phyloP scores from a whole-genome alignment of 2,888 invertebrate species.

The Glyphotaelius pellucidus region DNA sequence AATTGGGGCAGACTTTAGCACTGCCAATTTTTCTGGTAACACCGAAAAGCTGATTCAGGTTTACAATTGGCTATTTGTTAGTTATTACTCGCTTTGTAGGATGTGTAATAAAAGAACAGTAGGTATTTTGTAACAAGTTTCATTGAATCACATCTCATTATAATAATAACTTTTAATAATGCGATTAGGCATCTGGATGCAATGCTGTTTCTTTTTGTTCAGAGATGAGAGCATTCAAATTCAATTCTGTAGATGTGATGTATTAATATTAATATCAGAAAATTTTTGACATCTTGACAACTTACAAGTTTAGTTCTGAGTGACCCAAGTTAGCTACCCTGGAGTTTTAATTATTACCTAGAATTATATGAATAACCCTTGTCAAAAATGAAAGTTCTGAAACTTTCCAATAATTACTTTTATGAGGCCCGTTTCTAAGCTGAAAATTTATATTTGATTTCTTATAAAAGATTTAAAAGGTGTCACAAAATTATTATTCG shows the following conservation, averaged over 20 bases:
- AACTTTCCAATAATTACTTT: not conserved
- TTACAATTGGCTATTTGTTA: not conserved
- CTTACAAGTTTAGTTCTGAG: not conserved
- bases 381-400: not conserved
- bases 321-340: not conserved
- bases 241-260: not conserved
- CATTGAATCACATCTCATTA: too few relatives aligned
- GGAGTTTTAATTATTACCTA: too few relatives aligned
- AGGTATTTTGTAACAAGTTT: too few relatives aligned
- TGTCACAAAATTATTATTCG: not conserved
- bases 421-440: not conserved
- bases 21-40: not conserved
- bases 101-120: not conserved
- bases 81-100: not conserved
- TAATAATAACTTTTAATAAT: too few relatives aligned
- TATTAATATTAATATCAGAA: not conserved
- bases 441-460: not conserved
- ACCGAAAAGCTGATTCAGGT: not conserved
- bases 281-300: not conserved
- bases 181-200: not conserved
- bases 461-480: not conserved
- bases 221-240: not conserved
- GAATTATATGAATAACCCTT: not conserved
- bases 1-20: not conserved
- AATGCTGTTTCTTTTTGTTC: not conserved